A percentile compares a stretch with the other conserved stretches of the same genome.
These are phyloP conservation scores for Plecturocebus donacophilus DNA, from an alignment of 2,113 vertebrate species.

Conservation along the genomic window DNA sequence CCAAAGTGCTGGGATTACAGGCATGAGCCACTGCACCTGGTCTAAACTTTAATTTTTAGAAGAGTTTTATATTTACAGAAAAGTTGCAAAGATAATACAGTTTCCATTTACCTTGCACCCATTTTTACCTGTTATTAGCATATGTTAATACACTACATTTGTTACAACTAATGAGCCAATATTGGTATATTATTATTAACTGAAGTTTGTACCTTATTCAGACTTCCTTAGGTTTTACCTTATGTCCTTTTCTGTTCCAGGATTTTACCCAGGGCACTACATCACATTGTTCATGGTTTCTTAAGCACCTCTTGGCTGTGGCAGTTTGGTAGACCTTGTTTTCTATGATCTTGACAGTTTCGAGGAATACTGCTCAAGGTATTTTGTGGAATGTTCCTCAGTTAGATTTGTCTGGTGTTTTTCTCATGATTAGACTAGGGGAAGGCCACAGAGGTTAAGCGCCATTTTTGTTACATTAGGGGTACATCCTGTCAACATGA, in stretches of 20 bases:
- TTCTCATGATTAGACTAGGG: not conserved
- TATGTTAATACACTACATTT: not conserved
- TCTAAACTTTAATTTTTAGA: not conserved
- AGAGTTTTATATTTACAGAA: not conserved
- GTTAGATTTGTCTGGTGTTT: not conserved
- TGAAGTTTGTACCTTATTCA: not conserved
- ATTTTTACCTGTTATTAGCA: not conserved
- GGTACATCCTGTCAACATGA: not conserved
- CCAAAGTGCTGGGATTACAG: too few species aligned
- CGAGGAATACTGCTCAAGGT: not conserved
- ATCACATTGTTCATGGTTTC: not conserved
- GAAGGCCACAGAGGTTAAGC: not conserved
- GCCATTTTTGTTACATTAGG: not conserved
- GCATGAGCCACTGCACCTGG: too few species aligned
- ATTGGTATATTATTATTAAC: not conserved
- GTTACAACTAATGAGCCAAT: not conserved
- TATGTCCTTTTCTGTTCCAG: not conserved
- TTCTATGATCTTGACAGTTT: not conserved
- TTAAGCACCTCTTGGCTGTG: not conserved
- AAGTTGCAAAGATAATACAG: not conserved
- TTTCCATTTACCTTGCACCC: not conserved
- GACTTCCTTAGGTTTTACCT: not conserved
- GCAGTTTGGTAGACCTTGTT: not conserved
- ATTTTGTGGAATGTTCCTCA: not conserved
- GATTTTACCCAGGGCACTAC: not conserved